These are phyloP conservation scores for Carlito syrichta DNA, from an alignment of 2,113 vertebrate genomes.

Conservation along the genomic window DNA sequence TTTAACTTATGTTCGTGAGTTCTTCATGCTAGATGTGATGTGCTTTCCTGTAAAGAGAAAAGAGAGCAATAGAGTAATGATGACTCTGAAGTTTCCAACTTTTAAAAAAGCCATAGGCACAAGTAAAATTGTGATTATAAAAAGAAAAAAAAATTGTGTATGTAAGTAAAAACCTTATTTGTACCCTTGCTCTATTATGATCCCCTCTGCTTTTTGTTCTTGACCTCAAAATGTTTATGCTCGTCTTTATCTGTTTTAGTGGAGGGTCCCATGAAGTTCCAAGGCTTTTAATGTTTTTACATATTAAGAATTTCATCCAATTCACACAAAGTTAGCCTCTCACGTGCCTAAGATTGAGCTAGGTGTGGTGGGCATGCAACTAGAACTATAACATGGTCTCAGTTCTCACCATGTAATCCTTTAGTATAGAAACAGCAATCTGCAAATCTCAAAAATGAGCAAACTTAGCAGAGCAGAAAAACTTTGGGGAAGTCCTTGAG, in stretches of 20 bases:
- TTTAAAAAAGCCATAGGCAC: background rate
- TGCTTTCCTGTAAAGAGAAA: background rate
- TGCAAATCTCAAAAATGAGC: background rate
- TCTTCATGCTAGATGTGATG: background rate
- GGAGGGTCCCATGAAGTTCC: background rate
- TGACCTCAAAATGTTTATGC: background rate
- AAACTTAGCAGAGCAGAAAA: background rate
- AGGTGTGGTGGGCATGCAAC: background rate
- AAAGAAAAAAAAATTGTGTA: constrained; percentile 23
- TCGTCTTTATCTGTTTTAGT: background rate
- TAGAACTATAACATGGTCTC: background rate
- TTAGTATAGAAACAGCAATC: background rate
- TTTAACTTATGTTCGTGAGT: background rate
- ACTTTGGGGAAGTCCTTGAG: background rate
- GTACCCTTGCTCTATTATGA: background rate
- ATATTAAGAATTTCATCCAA: background rate
- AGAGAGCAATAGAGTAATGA: background rate
- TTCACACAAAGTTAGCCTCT: background rate
- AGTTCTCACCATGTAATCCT: background rate
- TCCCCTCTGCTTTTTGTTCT: background rate
- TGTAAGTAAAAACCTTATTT: background rate
- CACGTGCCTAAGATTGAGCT: background rate
- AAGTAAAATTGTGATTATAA: background rate
- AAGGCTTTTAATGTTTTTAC: background rate
- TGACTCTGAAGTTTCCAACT: background rate